Percentiles rank a stretch among this genome's conserved stretches.
These are phyloP conservation scores for Girardia tigrina DNA, from an alignment of 2,888 invertebrate species.

Conservation along the genomic window DNA sequence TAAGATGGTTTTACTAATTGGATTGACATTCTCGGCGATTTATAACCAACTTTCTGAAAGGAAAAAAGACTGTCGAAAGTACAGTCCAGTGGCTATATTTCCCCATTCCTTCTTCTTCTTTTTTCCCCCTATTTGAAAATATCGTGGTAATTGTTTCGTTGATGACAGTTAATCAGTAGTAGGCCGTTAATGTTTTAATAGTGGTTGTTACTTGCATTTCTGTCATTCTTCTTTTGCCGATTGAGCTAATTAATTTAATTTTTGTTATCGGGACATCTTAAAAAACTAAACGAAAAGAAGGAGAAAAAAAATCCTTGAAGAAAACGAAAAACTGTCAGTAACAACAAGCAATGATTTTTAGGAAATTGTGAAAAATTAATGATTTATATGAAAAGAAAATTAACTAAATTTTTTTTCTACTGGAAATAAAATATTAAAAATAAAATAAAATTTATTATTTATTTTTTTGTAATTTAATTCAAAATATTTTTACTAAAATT, in stretches of 20 bases:
- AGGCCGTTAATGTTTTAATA: conserved; percentile 23
- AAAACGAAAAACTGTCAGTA: background rate
- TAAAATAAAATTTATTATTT: background rate
- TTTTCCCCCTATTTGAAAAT: too few species aligned
- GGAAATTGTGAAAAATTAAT: background rate
- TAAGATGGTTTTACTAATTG: conserved; percentile 13
- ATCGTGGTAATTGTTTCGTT: conserved; percentile 23
- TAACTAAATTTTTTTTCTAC: background rate
- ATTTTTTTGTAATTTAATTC: background rate
- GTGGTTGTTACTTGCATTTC: conserved; percentile 6
- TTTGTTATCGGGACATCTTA: background rate
- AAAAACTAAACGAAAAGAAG: background rate
- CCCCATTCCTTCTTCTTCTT: background rate
- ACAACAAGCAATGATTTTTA: background rate
- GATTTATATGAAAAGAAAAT: background rate
- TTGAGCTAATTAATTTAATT: conserved; percentile 23
- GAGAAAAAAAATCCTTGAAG: too few species aligned
- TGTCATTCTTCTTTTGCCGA: conserved; percentile 1
- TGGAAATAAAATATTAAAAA: background rate
- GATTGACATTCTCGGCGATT: conserved; percentile 17
- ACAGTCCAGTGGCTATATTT: conserved; percentile 1
- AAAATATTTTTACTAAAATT: background rate
- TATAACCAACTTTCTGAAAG: background rate
- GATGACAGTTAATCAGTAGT: conserved; percentile 23
- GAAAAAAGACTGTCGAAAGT: conserved; percentile 8